Evolutionary conservation across 2,888 invertebrate species (phyloP).

Genomic region (Drosophila yooni): DNA sequence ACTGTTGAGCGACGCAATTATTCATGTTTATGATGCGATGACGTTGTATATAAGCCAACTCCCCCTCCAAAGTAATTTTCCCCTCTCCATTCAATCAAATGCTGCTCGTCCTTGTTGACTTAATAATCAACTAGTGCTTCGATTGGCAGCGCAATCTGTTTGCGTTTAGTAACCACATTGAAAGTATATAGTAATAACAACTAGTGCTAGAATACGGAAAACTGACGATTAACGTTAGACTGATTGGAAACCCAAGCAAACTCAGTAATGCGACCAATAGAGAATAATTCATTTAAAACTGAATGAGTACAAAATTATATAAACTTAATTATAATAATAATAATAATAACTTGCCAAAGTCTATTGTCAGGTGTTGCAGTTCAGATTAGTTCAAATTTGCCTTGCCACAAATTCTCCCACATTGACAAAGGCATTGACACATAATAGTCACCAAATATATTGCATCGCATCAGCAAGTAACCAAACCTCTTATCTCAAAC

Average conservation of each 20-base stretch:
- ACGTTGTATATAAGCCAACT: slow-evolving; percentile 37
- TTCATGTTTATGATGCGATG: slow-evolving; percentile 77
- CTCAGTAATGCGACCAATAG: not conserved
- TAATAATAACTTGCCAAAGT: too few species aligned
- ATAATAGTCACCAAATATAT: not conserved
- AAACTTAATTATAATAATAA: not conserved
- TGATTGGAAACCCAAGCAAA: slow-evolving; percentile 1
- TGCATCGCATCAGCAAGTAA: not conserved
- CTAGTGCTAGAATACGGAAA: slow-evolving; percentile 6
- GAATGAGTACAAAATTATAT: not conserved
- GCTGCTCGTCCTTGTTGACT: slow-evolving; percentile 11
- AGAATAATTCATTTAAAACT: not conserved
- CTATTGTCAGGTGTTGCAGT: not conserved
- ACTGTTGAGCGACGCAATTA: slow-evolving; percentile 77
- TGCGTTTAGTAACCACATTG: slow-evolving; percentile 19
- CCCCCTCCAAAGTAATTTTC: not conserved
- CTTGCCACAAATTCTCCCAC: not conserved
- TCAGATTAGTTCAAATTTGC: not conserved
- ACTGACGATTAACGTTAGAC: slow-evolving; percentile 11
- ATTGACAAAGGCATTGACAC: not conserved
- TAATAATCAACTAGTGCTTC: slow-evolving; percentile 30
- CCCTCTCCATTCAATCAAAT: not conserved
- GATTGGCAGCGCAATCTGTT: slow-evolving; percentile 30
- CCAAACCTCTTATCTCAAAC: not conserved
- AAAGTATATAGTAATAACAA: slow-evolving; percentile 20